phyloP scores from a whole-genome alignment of 2,888 invertebrate genomes.

The Phania funesta region DNA sequence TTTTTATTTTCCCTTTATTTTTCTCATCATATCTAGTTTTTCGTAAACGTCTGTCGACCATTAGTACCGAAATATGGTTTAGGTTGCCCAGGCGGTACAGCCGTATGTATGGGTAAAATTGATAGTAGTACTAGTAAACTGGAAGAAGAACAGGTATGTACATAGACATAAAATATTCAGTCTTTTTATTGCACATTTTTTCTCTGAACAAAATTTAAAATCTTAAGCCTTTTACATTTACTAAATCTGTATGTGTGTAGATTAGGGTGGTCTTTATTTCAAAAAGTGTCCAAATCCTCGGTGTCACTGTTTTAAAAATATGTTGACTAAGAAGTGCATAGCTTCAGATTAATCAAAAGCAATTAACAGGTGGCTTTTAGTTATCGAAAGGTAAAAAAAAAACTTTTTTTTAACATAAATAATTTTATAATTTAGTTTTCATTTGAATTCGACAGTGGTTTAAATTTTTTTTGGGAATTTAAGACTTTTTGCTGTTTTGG shows the following conservation, averaged over 20 bases:
- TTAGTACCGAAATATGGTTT: slow-evolving; percentile 79
- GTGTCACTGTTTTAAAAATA: no score
- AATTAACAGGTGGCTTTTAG: no score
- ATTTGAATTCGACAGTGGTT: no score
- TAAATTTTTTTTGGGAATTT: no score
- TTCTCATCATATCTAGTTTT: slow-evolving; percentile 72
- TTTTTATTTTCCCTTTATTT: slow-evolving; percentile 38
- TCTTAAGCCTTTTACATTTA: slow-evolving; percentile 53
- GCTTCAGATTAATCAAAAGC: no score
- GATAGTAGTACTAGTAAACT: slow-evolving; percentile 73
- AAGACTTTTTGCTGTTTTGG: no score
- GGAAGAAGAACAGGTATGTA: slow-evolving; percentile 77
- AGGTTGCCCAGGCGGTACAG: slow-evolving; percentile 79
- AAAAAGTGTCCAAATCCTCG: no score
- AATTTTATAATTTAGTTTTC: no score
- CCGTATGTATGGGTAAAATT: slow-evolving; percentile 78
- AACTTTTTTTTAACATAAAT: no score
- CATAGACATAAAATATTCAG: neutral
- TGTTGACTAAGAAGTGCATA: no score
- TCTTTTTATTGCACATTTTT: neutral
- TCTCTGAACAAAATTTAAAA: slow-evolving; percentile 30
- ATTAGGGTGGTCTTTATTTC: neutral
- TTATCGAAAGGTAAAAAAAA: no score
- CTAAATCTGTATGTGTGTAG: neutral
- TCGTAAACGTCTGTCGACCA: slow-evolving; percentile 80